These are phyloP conservation scores for Sinocyclocheilus anophthalmus DNA, from an alignment of 2,113 vertebrate genomes.

Conservation along the genomic window DNA sequence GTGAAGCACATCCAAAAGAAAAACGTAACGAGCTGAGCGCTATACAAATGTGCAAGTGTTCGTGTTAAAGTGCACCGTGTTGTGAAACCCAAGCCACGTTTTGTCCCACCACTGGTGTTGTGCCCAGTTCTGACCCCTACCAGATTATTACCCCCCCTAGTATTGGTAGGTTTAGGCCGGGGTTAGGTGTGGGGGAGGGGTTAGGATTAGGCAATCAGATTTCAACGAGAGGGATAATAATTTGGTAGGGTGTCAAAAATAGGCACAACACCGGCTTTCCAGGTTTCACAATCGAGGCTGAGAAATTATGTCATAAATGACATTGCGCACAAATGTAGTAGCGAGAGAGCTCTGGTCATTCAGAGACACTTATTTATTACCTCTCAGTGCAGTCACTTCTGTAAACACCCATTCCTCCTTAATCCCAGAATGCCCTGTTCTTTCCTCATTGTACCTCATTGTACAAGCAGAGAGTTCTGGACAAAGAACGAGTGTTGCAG, in stretches of 20 bases:
- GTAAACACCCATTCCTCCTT: constrained; percentile 29
- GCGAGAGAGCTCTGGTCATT: constrained; percentile 11
- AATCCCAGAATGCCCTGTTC: constrained; percentile 46
- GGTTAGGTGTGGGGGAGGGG: too few species aligned
- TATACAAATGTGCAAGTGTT: constrained; percentile 13
- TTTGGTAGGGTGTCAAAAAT: too few species aligned
- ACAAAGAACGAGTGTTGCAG: not conserved
- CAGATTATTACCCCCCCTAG: too few species aligned
- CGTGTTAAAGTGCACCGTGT: constrained; percentile 44
- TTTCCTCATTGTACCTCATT: constrained; percentile 21
- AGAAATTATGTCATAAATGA: not conserved
- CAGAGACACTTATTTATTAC: constrained; percentile 15
- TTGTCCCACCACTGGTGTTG: constrained; percentile 1
- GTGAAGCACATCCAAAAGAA: constrained; percentile 12
- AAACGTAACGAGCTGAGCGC: not conserved
- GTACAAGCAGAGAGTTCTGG: constrained; percentile 38
- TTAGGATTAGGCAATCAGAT: too few species aligned
- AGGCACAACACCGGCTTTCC: not conserved
- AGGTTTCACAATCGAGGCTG: not conserved
- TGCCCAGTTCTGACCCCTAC: too few species aligned
- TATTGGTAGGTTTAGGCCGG: too few species aligned
- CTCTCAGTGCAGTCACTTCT: constrained; percentile 8
- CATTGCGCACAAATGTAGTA: not conserved
- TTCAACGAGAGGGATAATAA: too few species aligned
- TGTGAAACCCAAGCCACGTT: constrained; percentile 44